Evolutionary conservation across 1,140 invertebrate species (phyloP).

Genomic region (Leguminivora glycinivorella): DNA sequence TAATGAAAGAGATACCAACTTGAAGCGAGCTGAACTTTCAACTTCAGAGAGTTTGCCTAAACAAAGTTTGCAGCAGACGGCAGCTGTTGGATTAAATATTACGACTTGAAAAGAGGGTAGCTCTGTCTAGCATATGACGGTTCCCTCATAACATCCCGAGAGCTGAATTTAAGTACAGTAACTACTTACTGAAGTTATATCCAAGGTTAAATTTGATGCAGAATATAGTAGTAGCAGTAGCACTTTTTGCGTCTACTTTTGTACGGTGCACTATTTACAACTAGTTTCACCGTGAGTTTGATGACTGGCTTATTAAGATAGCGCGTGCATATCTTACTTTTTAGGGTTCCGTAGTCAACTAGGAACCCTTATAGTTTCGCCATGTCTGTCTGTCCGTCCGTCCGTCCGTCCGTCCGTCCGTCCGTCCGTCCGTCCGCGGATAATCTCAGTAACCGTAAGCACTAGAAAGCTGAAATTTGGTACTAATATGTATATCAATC

Average conservation of each 20-base stretch:
- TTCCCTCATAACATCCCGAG: not conserved
- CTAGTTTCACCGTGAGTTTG: no score
- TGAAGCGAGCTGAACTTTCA: conserved; percentile 5
- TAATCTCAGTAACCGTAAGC: no score
- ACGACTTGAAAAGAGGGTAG: conserved; percentile 11
- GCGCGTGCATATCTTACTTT: no score
- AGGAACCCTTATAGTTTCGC: no score
- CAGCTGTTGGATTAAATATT: conserved; percentile 15
- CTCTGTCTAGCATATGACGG: not conserved
- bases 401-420: no score
- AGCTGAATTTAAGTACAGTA: not conserved
- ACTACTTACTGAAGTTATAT: not conserved
- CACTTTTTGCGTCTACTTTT: not conserved
- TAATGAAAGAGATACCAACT: not conserved
- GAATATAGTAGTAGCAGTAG: not conserved
- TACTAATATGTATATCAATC: no score
- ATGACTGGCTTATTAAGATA: no score
- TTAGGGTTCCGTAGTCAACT: no score
- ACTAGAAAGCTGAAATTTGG: no score
- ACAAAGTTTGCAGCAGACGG: conserved; percentile 4
- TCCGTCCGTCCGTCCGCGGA: no score
- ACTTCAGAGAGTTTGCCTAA: not conserved
- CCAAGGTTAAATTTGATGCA: not conserved
- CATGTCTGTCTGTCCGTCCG: no score
- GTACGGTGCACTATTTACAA: not conserved